A percentile compares a stretch with the other conserved stretches of the same genome.
Conservation (phyloP, 2,113 vertebrate species). For the Plestiodon gilberti region DNA sequence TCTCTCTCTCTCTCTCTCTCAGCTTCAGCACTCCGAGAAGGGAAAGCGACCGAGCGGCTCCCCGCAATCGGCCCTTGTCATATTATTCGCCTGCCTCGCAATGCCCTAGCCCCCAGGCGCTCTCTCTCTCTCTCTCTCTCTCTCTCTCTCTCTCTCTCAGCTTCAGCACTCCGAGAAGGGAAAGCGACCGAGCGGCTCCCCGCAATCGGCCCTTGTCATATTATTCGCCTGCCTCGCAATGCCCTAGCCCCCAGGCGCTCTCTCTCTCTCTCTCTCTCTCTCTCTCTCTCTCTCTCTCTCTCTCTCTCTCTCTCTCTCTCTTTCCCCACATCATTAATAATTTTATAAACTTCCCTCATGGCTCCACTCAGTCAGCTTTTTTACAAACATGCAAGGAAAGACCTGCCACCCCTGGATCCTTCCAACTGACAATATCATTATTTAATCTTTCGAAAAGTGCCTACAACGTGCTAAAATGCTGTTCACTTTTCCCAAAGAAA, state of each 20-base stretch:
- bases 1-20: too few species aligned
- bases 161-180: constrained; percentile 80
- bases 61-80: constrained; percentile 83
- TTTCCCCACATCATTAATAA: too few species aligned
- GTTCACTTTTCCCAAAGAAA: too few species aligned
- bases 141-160: too few species aligned
- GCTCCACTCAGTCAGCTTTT: too few species aligned
- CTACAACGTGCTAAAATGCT: too few species aligned
- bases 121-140: too few species aligned
- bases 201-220: constrained; percentile 84
- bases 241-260: neutral
- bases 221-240: constrained; percentile 73
- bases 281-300: constrained; percentile 25
- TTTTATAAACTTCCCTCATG: too few species aligned
- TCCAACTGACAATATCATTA: too few species aligned
- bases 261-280: neutral
- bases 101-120: neutral
- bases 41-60: constrained; percentile 75
- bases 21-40: constrained; percentile 78
- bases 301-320: constrained; percentile 45
- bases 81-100: constrained; percentile 77
- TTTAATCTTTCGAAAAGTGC: too few species aligned
- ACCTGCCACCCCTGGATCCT: too few species aligned
- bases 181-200: constrained; percentile 75
- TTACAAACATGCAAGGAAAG: too few species aligned